Conservation (phyloP, 2,888 invertebrate genomes). For the Plagiodera versicolora region DNA sequence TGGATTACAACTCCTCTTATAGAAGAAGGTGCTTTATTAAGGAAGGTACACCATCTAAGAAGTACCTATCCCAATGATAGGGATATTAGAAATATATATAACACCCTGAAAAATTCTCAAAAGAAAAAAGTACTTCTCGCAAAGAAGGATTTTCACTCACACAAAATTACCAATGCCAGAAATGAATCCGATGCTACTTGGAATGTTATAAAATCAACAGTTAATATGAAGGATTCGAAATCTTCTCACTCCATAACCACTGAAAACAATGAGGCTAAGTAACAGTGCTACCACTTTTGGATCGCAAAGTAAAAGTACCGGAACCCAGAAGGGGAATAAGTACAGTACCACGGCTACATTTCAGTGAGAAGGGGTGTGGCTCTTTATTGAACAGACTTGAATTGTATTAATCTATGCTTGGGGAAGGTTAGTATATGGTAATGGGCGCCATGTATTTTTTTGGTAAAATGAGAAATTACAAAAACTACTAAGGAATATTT, state of each 20-base stretch:
- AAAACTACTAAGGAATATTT: no score
- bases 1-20: not conserved
- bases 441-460: no score
- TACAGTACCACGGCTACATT: no score
- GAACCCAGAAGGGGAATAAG: no score
- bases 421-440: no score
- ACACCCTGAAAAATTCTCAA: not conserved
- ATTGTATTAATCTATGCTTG: no score
- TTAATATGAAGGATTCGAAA: not conserved
- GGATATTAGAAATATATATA: not conserved
- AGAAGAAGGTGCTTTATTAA: conserved; percentile 1
- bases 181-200: conserved; percentile 2
- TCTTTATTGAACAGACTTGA: no score
- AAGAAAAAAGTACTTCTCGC: not conserved
- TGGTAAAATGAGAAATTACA: no score
- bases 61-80: not conserved
- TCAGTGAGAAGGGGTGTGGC: no score
- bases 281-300: no score
- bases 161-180: conserved; percentile 1
- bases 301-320: no score
- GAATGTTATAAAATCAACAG: conserved; percentile 1
- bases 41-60: not conserved
- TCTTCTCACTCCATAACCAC: not conserved
- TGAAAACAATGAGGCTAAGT: conserved; percentile 2
- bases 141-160: conserved; percentile 4